Percentiles rank a stretch among this genome's conserved stretches.
Evolutionary conservation across 2,797 vertebrate species (phyloP).

Genomic region (Jordanella pulchra): DNA sequence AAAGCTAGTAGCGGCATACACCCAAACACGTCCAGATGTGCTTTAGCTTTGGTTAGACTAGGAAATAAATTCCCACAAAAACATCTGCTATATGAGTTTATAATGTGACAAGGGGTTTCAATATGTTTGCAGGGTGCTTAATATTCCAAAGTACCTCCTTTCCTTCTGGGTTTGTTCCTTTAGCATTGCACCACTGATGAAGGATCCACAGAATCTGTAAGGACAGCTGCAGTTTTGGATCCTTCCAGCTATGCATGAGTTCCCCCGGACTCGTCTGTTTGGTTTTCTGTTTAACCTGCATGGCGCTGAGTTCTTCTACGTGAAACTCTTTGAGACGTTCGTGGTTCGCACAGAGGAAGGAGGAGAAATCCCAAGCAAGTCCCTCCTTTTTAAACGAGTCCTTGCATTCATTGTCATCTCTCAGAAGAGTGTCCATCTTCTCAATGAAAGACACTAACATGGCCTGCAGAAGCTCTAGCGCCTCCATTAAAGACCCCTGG

Average conservation of each 20-base stretch:
- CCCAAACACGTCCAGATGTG: no score
- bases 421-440: slow-evolving; percentile 81
- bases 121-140: not conserved
- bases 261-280: slow-evolving; percentile 39
- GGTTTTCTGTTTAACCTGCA: slow-evolving; percentile 46
- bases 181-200: slow-evolving; percentile 87
- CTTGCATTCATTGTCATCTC: slow-evolving; percentile 25
- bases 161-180: slow-evolving; percentile 77
- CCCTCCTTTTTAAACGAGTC: slow-evolving; percentile 63
- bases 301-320: slow-evolving; percentile 43
- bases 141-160: slow-evolving; percentile 81
- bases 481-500: slow-evolving; percentile 81
- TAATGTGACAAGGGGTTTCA: no score
- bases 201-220: slow-evolving; percentile 92
- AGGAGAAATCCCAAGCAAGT: slow-evolving; percentile 59
- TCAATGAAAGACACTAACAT: slow-evolving; percentile 84
- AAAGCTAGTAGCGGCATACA: no score
- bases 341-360: slow-evolving; percentile 22
- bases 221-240: slow-evolving; percentile 85
- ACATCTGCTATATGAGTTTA: no score
- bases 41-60: not conserved
- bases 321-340: slow-evolving; percentile 18
- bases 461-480: slow-evolving; percentile 86
- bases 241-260: slow-evolving; percentile 52
- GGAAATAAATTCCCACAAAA: not conserved